Conservation (phyloP, 2,797 vertebrate genomes). For the Erpetoichthys calabaricus region DNA sequence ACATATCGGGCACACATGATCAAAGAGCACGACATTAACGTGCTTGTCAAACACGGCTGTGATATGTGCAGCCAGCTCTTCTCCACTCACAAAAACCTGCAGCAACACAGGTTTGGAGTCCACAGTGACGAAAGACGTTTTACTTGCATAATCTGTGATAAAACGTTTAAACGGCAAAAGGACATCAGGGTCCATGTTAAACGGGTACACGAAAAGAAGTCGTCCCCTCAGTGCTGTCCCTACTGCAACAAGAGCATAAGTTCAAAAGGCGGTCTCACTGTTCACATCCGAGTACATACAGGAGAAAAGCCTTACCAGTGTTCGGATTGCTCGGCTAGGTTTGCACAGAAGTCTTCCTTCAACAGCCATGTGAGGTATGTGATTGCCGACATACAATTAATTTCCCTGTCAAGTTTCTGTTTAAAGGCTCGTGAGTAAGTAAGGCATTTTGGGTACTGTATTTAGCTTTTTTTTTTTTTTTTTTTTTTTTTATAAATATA, state of each 20-base stretch:
- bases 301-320: conserved; percentile 28
- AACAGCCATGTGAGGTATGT: conserved; percentile 31
- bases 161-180: conserved; percentile 20
- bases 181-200: conserved; percentile 4
- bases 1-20: conserved; percentile 14
- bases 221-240: conserved; percentile 13
- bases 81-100: conserved; percentile 18
- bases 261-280: conserved; percentile 20
- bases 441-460: too few relatives aligned
- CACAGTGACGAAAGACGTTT: conserved; percentile 10
- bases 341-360: conserved; percentile 31
- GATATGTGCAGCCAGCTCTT: conserved; percentile 18
- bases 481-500: too few relatives aligned
- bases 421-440: too few relatives aligned
- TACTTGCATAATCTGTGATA: conserved; percentile 20
- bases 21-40: conserved; percentile 1
- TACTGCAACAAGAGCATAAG: conserved; percentile 27
- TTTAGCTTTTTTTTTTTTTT: too few relatives aligned
- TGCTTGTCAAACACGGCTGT: conserved; percentile 20
- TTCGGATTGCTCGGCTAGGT: conserved; percentile 19
- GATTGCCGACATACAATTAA: neutral
- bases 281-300: conserved; percentile 20
- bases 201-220: conserved; percentile 14
- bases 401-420: too few relatives aligned
- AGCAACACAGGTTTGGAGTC: conserved; percentile 14